These are phyloP conservation scores for Anomalospiza imberbis DNA, from an alignment of 2,797 vertebrate genomes.

Conservation along the genomic window DNA sequence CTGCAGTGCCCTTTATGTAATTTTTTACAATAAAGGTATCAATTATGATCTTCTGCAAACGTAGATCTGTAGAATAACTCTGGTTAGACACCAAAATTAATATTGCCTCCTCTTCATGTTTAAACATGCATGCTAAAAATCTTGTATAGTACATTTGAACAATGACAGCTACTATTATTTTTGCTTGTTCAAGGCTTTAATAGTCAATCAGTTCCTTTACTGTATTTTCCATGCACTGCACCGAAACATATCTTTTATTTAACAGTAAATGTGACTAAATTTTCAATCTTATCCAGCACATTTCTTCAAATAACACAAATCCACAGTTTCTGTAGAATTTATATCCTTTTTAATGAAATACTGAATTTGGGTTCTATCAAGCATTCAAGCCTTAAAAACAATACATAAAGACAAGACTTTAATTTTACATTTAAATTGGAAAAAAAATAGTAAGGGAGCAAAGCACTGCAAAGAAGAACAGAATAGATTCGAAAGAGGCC, in stretches of 20 bases:
- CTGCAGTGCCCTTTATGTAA: not conserved
- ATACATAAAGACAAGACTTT: constrained; percentile 13
- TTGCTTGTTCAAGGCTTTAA: constrained; percentile 48
- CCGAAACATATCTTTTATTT: constrained; percentile 43
- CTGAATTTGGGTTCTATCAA: not conserved
- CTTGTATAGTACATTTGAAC: constrained; percentile 11
- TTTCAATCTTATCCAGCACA: not conserved
- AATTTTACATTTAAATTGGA: constrained; percentile 15
- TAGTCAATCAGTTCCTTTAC: constrained; percentile 30
- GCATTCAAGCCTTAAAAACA: constrained; percentile 15
- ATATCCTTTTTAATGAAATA: constrained; percentile 17
- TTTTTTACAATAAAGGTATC: not conserved
- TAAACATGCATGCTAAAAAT: constrained; percentile 34
- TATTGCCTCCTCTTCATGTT: not conserved
- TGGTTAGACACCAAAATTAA: not conserved
- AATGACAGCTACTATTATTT: constrained; percentile 44
- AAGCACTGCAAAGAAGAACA: constrained; percentile 16
- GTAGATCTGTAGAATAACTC: not conserved
- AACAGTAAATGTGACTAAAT: constrained; percentile 48
- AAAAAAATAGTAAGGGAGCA: constrained; percentile 2
- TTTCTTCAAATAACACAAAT: constrained; percentile 43
- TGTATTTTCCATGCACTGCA: not conserved
- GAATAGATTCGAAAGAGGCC: not conserved
- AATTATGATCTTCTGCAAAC: not conserved
- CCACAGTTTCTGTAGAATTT: constrained; percentile 11